phyloP scores from a whole-genome alignment of 2,888 invertebrate genomes.

The Bimastos eiseni region DNA sequence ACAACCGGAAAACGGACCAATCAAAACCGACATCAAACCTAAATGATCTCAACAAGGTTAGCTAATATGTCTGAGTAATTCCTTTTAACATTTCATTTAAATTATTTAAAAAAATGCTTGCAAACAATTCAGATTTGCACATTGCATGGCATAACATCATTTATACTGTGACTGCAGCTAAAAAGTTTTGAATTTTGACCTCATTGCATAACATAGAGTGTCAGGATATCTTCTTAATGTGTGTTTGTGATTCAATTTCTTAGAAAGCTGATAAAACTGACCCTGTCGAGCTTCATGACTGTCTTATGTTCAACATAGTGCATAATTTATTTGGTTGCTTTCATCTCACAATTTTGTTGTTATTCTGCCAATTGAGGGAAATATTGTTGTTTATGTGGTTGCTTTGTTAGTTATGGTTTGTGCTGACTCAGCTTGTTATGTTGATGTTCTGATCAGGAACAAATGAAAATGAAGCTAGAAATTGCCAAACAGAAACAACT shows the following conservation, averaged over 20 bases:
- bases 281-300: background rate
- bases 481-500: conserved; percentile 83
- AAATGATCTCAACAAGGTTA: background rate
- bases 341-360: background rate
- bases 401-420: background rate
- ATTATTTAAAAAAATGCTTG: background rate
- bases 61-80: background rate
- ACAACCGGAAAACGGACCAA: background rate
- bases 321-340: background rate
- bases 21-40: background rate
- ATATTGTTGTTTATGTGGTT: background rate
- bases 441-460: conserved; percentile 54
- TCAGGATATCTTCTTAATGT: background rate
- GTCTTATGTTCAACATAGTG: background rate
- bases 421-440: background rate
- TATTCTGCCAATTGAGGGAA: background rate
- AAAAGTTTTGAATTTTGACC: background rate
- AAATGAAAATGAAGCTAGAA: conserved; percentile 77
- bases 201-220: background rate
- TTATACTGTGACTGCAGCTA: background rate
- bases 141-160: background rate
- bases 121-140: background rate
- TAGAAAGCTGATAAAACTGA: background rate
- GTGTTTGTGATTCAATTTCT: background rate
- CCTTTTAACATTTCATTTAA: background rate